Evolutionary conservation across 2,888 invertebrate genomes (phyloP).

Genomic region (Embidobia sp.): DNA sequence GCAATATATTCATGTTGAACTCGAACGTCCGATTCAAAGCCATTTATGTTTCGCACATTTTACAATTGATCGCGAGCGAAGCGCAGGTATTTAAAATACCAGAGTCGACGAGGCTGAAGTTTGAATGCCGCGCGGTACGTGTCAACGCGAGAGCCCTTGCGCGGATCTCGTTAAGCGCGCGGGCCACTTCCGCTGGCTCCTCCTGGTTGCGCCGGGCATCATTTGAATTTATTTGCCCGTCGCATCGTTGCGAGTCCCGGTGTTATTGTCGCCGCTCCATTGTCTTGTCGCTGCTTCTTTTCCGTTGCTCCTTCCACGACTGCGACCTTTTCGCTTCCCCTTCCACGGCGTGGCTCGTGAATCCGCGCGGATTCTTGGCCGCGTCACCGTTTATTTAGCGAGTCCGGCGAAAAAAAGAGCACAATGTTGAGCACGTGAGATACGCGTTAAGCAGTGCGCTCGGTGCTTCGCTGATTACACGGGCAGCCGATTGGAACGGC

Average conservation of each 20-base stretch:
- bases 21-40: too few relatives aligned
- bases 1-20: too few relatives aligned
- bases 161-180: conserved; percentile 52
- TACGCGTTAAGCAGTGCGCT: conserved; percentile 60
- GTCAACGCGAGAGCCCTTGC: conserved; percentile 4
- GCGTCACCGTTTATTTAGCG: conserved; percentile 50
- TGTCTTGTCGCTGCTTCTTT: conserved; percentile 74
- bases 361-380: conserved; percentile 43
- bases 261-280: conserved; percentile 77
- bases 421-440: conserved; percentile 60
- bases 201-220: conserved; percentile 42
- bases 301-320: conserved; percentile 53
- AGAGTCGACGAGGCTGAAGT: too few relatives aligned
- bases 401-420: conserved; percentile 23
- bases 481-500: conserved; percentile 52
- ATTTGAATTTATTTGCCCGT: conserved; percentile 74
- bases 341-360: conserved; percentile 22
- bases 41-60: too few relatives aligned
- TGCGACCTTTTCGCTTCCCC: conserved; percentile 48
- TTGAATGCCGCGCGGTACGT: conserved; percentile 16
- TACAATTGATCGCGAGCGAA: too few relatives aligned
- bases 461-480: conserved; percentile 56
- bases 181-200: conserved; percentile 28
- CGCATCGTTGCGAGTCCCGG: conserved; percentile 66
- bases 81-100: too few relatives aligned